Evolutionary conservation across 2,888 invertebrate species (phyloP), one percentile per base, ranked within the genome.

Genomic region (Cancer borealis): DNA sequence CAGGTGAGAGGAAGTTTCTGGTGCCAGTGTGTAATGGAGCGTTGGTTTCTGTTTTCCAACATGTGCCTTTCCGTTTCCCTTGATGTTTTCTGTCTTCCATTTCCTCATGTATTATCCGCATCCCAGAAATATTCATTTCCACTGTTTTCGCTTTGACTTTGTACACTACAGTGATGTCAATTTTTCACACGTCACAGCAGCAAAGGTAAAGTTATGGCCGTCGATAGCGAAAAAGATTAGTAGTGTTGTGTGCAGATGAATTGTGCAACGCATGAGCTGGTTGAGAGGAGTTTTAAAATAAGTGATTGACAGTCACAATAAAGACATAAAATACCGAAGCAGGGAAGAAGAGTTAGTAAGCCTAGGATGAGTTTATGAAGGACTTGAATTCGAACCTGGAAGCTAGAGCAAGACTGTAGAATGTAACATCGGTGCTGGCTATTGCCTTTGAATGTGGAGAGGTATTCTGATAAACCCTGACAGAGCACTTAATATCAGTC

Each of bases 81-180:
- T 79, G 79, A 79, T 79, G 79, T 79, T n/a, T 26, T 79, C 6
- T 79, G 21, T 79, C 30, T 79, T 79, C 79, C 79, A 79, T 79
- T 79, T 79, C 79, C 79, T 79, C 79, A 79, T 79, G 79, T 79
- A 79, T 79, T 79, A 79, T 79, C 79, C 79, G 79, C 12, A 79
- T 79, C 26, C 79, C 30, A 79, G 79, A 79, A 79, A 30, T 30
- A 79, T 79, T 79, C 26, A 79, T 79, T 79, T 79, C 79, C 79
- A 10, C 30, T 79, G 10, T 21, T 79, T 79, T 79, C 79, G 10
- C 79, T 79, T 79, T 79, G 79, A 30, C 79, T 26, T 79, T 79
- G 79, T 79, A 8, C 79, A 30, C 30, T 79, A 8, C 79, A 30
- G 79, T 30, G 79, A 79, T 79, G 79, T 26, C 26, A 79, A 30